A percentile compares a stretch with the other conserved stretches of the same genome.
Conservation (phyloP, 2,113 vertebrate species). For the Pollimyrus isidori region DNA sequence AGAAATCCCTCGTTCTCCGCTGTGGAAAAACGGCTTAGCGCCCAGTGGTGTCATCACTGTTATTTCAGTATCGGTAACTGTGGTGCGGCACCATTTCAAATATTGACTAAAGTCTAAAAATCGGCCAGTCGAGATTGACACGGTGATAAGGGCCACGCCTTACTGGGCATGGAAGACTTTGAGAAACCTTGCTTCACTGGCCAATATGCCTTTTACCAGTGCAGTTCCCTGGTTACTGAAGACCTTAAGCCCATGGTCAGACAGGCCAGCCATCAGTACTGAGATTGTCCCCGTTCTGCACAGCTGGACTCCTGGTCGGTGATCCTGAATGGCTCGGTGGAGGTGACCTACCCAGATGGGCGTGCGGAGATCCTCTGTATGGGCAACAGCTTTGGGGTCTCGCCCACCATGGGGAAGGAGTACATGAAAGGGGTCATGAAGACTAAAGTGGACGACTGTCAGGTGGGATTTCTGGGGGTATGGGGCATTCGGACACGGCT, state of each 20-base stretch:
- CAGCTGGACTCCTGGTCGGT: conserved; percentile 99
- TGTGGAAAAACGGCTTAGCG: not conserved
- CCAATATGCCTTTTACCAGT: not conserved
- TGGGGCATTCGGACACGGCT: not conserved
- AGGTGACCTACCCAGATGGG: conserved; percentile 86
- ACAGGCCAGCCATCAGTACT: not conserved
- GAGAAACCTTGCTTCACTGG: not conserved
- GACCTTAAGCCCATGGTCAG: not conserved
- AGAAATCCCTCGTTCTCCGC: not conserved
- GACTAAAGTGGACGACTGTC: conserved; percentile 98
- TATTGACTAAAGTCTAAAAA: not conserved
- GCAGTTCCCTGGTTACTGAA: not conserved
- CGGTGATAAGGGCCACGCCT: not conserved
- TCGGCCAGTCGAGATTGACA: not conserved
- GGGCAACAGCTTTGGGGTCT: conserved; percentile 98
- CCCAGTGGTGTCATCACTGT: not conserved
- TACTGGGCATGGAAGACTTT: not conserved
- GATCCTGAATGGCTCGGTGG: conserved; percentile 96
- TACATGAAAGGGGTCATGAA: conserved; percentile 98
- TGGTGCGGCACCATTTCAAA: not conserved
- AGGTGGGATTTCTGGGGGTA: conserved; percentile 60
- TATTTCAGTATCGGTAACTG: not conserved
- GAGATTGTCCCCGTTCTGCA: not conserved
- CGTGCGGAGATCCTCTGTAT: conserved; percentile 92
- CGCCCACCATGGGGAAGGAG: conserved; percentile 94